These are phyloP conservation scores for Scolanthus callimorphus DNA, from an alignment of 92 coral and sea anemone genomes.

Conservation along the genomic window DNA sequence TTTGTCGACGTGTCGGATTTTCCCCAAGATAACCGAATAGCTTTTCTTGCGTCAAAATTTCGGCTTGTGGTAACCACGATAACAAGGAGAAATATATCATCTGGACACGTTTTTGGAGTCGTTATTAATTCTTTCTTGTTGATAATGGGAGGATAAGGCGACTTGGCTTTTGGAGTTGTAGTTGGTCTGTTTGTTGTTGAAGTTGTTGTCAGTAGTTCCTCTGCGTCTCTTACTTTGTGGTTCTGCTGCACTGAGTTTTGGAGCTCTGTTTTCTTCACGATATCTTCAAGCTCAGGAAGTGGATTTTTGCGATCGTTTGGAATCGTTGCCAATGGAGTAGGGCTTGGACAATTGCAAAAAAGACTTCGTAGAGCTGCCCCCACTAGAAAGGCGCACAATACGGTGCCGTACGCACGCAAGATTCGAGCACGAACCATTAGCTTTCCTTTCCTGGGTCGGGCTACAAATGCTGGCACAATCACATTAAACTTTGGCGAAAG, in stretches of 20 bases:
- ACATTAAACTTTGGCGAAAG: too few relatives aligned
- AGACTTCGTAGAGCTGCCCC: background rate
- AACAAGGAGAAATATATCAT: constrained; percentile 41
- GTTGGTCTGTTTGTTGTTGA: background rate
- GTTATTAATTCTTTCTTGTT: constrained; percentile 22
- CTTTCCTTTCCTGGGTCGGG: too few relatives aligned
- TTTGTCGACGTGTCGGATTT: constrained; percentile 17
- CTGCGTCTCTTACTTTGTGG: constrained; percentile 4
- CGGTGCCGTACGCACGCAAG: too few relatives aligned
- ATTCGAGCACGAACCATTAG: too few relatives aligned
- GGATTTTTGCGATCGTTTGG: background rate
- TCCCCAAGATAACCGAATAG: constrained; percentile 81
- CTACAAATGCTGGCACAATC: too few relatives aligned
- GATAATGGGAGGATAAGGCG: constrained; percentile 58
- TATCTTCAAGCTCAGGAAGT: background rate
- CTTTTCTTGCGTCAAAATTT: constrained; percentile 71
- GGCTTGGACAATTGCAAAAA: background rate
- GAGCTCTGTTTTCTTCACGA: background rate
- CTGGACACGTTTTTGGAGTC: constrained; percentile 46
- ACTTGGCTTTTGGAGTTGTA: constrained; percentile 9
- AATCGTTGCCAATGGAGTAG: background rate
- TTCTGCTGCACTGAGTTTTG: background rate
- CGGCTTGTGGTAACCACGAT: constrained; percentile 56
- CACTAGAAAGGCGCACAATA: background rate
- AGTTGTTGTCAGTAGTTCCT: constrained; percentile 1